Evolutionary conservation across 2,113 vertebrate species (phyloP), one percentile per base, ranked within the genome.

Genomic region (Ptilorrhoa leucosticta): DNA sequence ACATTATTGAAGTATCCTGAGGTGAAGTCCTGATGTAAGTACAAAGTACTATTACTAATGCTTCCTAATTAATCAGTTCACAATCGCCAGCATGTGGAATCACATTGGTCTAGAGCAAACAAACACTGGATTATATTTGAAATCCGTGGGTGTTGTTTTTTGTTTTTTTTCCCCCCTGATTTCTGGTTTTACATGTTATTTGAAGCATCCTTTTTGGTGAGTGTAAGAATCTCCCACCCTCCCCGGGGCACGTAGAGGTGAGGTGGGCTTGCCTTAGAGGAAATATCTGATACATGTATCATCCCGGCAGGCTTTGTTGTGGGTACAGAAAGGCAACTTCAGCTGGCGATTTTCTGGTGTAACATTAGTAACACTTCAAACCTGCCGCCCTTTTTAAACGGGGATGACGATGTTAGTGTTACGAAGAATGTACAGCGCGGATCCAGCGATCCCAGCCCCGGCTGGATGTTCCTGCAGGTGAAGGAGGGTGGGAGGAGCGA

Each of bases 1-100:
- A 92, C 86, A 81, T 93, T 94, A 93, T 50, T 93, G 88, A 93
- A 93, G 86, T 69, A 87, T 94, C 93, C 72, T 93, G 92, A 95
- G 85, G 61, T 95, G 83, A 96, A 95, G 45, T 90, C 88, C 72
- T 72, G 65, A 75, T 76, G 72, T 90, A 95, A 93, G 92, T 81
- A 81, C 69, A 89, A 94, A 96, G 80, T 40, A 69, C 56, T 69
- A 35, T 82, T 81, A 42, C 48, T 61, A 53, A 90, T 92, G 45
- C 40, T 84, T 92, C 56, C 42, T 82, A 87, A 94, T 93, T 87
- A 84, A 90, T 87, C 71, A 50, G 17, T 31, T 92, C 40, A 48
- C 64, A 53, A 65, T 84, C 71, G 54, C 83, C 57, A 65, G 72
- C 53, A 7, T 65, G 56, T 81, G 65, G 54, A 83, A 81, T 83